Evolutionary conservation across 2,113 vertebrate genomes (phyloP).

Genomic region (Typhlomys cinereus): DNA sequence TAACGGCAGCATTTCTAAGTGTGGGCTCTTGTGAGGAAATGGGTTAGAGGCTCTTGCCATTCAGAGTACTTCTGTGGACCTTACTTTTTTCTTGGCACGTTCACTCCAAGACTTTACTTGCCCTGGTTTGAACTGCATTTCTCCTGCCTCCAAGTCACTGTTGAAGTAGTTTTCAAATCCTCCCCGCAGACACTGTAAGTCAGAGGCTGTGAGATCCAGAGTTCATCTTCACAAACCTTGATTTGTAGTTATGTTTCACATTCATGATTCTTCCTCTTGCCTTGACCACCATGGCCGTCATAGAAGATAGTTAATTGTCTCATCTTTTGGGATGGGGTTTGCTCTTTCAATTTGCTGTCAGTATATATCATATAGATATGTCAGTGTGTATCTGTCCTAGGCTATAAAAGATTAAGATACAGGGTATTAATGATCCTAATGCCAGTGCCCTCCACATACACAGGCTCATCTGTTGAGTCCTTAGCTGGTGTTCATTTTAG

Average conservation of each 20-base stretch:
- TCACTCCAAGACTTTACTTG: neutral
- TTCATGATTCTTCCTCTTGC: neutral
- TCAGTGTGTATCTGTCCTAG: neutral
- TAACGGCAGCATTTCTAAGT: neutral
- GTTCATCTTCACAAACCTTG: neutral
- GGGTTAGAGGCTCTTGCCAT: neutral
- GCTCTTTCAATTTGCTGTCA: neutral
- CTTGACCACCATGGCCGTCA: neutral
- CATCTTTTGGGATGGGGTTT: neutral
- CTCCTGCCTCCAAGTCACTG: neutral
- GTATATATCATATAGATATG: neutral
- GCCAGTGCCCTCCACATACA: too few relatives aligned
- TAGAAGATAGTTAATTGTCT: neutral
- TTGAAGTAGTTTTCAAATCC: neutral
- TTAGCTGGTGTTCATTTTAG: too few relatives aligned
- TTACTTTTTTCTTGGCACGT: neutral
- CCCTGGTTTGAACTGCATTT: neutral
- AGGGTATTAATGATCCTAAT: too few relatives aligned
- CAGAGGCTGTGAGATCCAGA: constrained; percentile 2
- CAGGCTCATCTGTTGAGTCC: too few relatives aligned
- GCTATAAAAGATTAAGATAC: constrained; percentile 36
- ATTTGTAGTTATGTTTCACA: neutral
- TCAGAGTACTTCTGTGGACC: fast-evolving
- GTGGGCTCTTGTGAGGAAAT: neutral
- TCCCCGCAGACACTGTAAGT: constrained; percentile 5